Percentiles rank a stretch among this genome's conserved stretches.
phyloP scores from a whole-genome alignment of 2,888 invertebrate genomes.

The Aplocera efformata region DNA sequence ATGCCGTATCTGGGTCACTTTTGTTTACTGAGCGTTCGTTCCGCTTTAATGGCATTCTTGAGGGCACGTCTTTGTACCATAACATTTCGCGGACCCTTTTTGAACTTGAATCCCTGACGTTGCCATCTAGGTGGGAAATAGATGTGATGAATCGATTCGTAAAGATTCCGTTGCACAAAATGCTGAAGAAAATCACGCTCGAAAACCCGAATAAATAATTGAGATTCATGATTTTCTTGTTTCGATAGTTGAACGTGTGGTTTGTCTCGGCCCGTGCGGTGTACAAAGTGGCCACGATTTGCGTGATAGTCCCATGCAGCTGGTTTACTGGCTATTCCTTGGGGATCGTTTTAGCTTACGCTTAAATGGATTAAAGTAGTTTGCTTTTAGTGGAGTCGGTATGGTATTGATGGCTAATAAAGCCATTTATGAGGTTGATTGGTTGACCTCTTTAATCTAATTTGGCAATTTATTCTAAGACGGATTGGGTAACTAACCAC shows the following conservation, averaged over 20 bases:
- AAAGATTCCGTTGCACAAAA: conserved; percentile 35
- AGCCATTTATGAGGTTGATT: conserved; percentile 58
- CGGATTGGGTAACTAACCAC: neutral
- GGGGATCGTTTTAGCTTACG: conserved; percentile 57
- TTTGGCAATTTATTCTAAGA: conserved; percentile 16
- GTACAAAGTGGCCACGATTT: conserved; percentile 29
- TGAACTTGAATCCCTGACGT: conserved; percentile 18
- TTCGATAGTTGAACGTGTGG: conserved; percentile 46
- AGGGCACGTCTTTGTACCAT: conserved; percentile 25
- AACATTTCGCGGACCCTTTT: conserved; percentile 28
- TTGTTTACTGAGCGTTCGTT: conserved; percentile 32
- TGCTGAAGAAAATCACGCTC: conserved; percentile 36
- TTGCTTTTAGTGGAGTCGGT: conserved; percentile 58
- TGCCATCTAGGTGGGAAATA: conserved; percentile 18
- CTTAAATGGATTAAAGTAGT: conserved; percentile 73
- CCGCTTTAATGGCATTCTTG: conserved; percentile 32
- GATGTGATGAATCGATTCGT: conserved; percentile 12
- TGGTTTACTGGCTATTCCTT: conserved; percentile 45
- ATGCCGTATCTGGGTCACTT: conserved; percentile 29
- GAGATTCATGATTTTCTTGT: conserved; percentile 18
- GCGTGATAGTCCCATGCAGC: conserved; percentile 42
- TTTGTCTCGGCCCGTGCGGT: conserved; percentile 43
- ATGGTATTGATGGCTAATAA: conserved; percentile 53
- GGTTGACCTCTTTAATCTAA: conserved; percentile 38
- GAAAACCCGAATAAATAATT: conserved; percentile 33